Evolutionary conservation across 2,888 invertebrate species (phyloP).

Genomic region (Flexamia atlantica): DNA sequence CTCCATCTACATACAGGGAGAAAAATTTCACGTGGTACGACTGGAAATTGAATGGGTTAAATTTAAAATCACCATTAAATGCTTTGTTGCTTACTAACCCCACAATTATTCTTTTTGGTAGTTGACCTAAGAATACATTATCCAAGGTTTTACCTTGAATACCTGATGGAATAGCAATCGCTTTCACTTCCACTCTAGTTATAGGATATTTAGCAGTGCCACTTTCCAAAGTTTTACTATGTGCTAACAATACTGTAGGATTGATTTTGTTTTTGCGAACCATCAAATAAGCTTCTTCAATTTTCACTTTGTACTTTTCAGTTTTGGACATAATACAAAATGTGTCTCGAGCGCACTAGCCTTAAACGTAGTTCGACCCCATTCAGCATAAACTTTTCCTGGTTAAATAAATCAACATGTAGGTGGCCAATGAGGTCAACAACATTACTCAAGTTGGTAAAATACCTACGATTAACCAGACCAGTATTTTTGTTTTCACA

Average conservation of each 20-base stretch:
- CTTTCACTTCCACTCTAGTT: slow-evolving; percentile 68
- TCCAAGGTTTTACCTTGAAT: slow-evolving; percentile 65
- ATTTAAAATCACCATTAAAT: slow-evolving; percentile 47
- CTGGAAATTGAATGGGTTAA: slow-evolving; percentile 63
- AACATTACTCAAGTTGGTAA: neutral
- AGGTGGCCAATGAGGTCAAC: too few species aligned
- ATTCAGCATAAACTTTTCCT: slow-evolving; percentile 68
- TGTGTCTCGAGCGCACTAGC: too few species aligned
- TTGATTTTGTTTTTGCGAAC: slow-evolving; percentile 69
- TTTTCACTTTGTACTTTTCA: slow-evolving; percentile 63
- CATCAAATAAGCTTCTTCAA: slow-evolving; percentile 68
- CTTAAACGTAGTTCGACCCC: too few species aligned
- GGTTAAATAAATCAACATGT: slow-evolving; percentile 69
- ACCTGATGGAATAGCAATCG: slow-evolving; percentile 67
- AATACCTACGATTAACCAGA: slow-evolving; percentile 9
- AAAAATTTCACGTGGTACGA: slow-evolving; percentile 65
- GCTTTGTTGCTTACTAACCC: slow-evolving; percentile 67
- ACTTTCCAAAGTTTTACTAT: too few species aligned
- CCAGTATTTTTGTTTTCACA: slow-evolving; percentile 55
- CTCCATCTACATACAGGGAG: slow-evolving; percentile 68
- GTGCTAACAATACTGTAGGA: too few species aligned
- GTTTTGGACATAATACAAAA: slow-evolving; percentile 66
- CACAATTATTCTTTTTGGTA: slow-evolving; percentile 71
- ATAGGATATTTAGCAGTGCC: slow-evolving; percentile 69
- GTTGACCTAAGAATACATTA: slow-evolving; percentile 71